A percentile compares a stretch with the other conserved stretches of the same genome.
Conservation (phyloP, 2,797 vertebrate species). For the Margarornis squamiger region DNA sequence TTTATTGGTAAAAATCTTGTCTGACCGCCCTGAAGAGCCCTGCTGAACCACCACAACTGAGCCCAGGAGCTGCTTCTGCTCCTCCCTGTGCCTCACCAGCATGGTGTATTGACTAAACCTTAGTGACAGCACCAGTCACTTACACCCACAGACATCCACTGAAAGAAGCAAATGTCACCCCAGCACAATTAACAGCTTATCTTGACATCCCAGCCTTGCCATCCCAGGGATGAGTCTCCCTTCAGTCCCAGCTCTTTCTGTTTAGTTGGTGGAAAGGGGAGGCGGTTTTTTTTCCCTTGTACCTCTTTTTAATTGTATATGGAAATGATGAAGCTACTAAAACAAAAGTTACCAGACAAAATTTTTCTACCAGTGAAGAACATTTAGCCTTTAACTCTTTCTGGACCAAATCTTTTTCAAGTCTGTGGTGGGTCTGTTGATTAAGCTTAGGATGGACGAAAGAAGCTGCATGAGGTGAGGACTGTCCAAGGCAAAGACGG, state of each 20-base stretch:
- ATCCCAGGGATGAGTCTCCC: neutral
- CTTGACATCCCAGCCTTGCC: neutral
- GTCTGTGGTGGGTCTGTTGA: neutral
- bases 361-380: neutral
- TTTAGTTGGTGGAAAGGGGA: neutral
- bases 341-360: neutral
- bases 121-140: neutral
- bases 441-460: neutral
- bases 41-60: neutral
- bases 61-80: neutral
- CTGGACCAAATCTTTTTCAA: neutral
- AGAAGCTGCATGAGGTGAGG: neutral
- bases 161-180: neutral
- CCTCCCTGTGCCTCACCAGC: neutral
- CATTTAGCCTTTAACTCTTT: neutral
- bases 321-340: neutral
- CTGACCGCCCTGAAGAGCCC: neutral
- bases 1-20: neutral
- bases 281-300: accelerated
- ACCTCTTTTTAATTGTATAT: neutral
- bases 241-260: neutral
- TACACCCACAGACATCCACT: neutral
- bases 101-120: neutral
- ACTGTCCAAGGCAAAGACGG: neutral
- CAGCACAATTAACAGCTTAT: neutral